Percentiles rank a stretch among this genome's conserved stretches.
Conservation (phyloP, 2,888 invertebrate species). For the Drosophila setosimentum region DNA sequence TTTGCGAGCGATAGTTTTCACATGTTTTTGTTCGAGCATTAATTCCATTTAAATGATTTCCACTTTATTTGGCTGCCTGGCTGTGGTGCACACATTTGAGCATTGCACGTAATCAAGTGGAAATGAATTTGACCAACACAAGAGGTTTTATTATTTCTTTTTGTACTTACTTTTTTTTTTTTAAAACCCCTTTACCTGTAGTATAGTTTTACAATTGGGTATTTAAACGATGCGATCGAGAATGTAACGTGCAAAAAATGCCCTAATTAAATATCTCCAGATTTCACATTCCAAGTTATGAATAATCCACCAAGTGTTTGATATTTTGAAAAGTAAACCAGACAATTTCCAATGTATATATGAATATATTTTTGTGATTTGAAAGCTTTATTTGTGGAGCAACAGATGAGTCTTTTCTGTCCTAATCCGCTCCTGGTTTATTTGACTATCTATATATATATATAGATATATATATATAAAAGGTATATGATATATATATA, state of each 20-base stretch:
- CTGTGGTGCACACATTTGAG: slow-evolving; percentile 50
- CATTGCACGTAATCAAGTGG: slow-evolving; percentile 77
- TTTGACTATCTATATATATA: not conserved
- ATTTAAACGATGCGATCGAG: not conserved
- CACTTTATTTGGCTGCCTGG: slow-evolving; percentile 50
- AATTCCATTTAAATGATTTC: slow-evolving; percentile 82
- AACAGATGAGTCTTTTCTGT: not conserved
- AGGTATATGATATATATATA: not conserved
- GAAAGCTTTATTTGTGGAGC: not conserved
- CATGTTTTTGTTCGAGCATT: slow-evolving; percentile 78
- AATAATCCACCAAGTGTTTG: not conserved
- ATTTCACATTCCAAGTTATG: not conserved
- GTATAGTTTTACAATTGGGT: not conserved
- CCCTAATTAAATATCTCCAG: not conserved
- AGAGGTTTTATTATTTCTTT: slow-evolving; percentile 52
- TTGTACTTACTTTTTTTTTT: slow-evolving; percentile 3
- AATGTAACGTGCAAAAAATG: not conserved
- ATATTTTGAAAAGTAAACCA: not conserved
- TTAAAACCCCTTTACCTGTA: slow-evolving; percentile 17
- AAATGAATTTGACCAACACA: slow-evolving; percentile 83
- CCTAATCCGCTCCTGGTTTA: not conserved
- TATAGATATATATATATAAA: too few relatives aligned
- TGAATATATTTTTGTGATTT: not conserved
- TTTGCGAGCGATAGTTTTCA: slow-evolving; percentile 71
- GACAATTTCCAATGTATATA: not conserved